These are phyloP conservation scores for Zaprionus ornatus DNA, from an alignment of 1,140 invertebrate species.

Conservation along the genomic window DNA sequence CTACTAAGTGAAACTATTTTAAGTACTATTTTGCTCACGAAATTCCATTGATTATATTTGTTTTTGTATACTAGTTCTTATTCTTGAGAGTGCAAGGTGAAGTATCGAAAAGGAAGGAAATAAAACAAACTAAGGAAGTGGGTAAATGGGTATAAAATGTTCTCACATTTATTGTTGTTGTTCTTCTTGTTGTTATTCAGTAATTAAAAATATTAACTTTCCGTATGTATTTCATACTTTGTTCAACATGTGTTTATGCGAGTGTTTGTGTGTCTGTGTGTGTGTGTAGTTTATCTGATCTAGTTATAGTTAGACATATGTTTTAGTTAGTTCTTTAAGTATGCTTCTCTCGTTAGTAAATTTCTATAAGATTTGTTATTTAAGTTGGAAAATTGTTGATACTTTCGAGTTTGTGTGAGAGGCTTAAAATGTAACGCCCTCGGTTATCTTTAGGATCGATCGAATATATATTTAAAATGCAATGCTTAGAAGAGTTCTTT, in stretches of 20 bases:
- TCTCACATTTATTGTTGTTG: constrained; percentile 21
- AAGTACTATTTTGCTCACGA: not conserved
- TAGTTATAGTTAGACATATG: not conserved
- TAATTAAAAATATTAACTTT: constrained; percentile 17
- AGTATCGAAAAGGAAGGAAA: constrained; percentile 10
- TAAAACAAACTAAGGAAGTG: constrained; percentile 3
- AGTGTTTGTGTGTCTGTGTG: not conserved
- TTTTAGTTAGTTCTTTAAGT: not conserved
- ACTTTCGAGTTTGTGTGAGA: constrained; percentile 9
- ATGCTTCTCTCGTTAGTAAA: constrained; percentile 36
- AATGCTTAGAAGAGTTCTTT: constrained; percentile 43
- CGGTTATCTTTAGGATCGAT: constrained; percentile 16
- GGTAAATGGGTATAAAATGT: constrained; percentile 16
- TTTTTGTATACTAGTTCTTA: not conserved
- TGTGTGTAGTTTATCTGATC: not conserved
- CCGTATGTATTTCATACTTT: constrained; percentile 14
- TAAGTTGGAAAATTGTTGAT: constrained; percentile 52
- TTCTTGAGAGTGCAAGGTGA: not conserved
- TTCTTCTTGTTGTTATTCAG: constrained; percentile 8
- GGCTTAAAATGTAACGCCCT: constrained; percentile 12
- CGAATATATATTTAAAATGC: constrained; percentile 49
- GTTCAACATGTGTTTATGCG: constrained; percentile 10
- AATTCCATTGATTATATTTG: constrained; percentile 8
- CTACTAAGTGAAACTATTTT: constrained; percentile 29
- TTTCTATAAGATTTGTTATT: constrained; percentile 59